Conservation (phyloP, 2,888 invertebrate species). For the Ophion obscuratus region DNA sequence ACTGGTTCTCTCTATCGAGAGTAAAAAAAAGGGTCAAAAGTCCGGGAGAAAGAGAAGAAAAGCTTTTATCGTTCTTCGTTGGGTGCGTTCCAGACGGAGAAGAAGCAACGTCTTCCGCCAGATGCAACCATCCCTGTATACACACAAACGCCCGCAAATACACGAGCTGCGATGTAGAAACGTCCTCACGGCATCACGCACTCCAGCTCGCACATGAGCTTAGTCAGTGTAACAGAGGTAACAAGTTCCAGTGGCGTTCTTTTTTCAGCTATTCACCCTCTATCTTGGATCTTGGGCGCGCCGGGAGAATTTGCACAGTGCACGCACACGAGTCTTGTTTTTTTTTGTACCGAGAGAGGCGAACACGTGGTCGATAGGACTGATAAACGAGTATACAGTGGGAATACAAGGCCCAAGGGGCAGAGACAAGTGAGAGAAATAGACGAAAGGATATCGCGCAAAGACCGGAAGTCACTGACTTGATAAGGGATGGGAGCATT, state of each 20-base stretch:
- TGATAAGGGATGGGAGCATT: slow-evolving; percentile 33
- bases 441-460: slow-evolving; percentile 22
- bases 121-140: slow-evolving; percentile 12
- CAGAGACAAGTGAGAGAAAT: slow-evolving; percentile 19
- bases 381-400: slow-evolving; percentile 31
- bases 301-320: slow-evolving; percentile 11
- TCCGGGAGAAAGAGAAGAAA: slow-evolving; percentile 15
- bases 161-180: not conserved
- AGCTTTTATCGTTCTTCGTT: slow-evolving; percentile 16
- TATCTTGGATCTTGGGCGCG: slow-evolving; percentile 39
- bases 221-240: slow-evolving; percentile 19
- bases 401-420: slow-evolving; percentile 17
- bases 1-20: slow-evolving; percentile 60
- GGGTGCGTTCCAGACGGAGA: slow-evolving; percentile 23
- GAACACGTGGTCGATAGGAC: slow-evolving; percentile 14
- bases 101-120: slow-evolving; percentile 41
- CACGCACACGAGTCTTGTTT: slow-evolving; percentile 26
- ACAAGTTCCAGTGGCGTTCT: slow-evolving; percentile 22
- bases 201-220: slow-evolving; percentile 45
- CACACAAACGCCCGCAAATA: not conserved
- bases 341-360: not conserved
- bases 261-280: not conserved
- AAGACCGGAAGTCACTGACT: slow-evolving; percentile 59
- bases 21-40: slow-evolving; percentile 49
- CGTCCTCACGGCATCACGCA: slow-evolving; percentile 50